phyloP scores from a whole-genome alignment of 2,888 invertebrate genomes.

The Oxytorus armatus region DNA sequence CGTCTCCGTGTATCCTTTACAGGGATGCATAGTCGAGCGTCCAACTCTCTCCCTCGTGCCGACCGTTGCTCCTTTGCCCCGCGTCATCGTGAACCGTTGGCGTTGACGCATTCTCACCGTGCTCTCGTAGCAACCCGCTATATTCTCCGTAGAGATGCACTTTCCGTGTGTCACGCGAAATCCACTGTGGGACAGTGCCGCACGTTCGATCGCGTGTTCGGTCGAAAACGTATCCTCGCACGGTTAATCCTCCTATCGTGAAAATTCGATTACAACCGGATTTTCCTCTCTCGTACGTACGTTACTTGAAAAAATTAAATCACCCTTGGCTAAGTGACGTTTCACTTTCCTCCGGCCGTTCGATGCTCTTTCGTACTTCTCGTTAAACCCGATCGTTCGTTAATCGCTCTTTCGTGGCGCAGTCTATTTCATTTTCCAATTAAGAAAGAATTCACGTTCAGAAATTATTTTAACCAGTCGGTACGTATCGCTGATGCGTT shows the following conservation, averaged over 20 bases:
- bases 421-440: too few species aligned
- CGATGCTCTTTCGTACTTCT: too few species aligned
- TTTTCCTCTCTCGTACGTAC: background rate
- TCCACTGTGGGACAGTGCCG: slow-evolving; percentile 51
- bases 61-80: slow-evolving; percentile 60
- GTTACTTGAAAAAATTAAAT: too few species aligned
- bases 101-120: slow-evolving; percentile 46
- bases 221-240: slow-evolving; percentile 38
- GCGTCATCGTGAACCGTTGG: slow-evolving; percentile 60
- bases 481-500: too few species aligned
- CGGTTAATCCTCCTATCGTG: slow-evolving; percentile 49
- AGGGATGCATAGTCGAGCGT: slow-evolving; percentile 28
- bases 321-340: too few species aligned
- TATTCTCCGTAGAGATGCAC: slow-evolving; percentile 43
- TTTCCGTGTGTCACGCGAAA: slow-evolving; percentile 64
- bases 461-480: too few species aligned
- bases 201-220: background rate
- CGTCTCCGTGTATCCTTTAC: slow-evolving; percentile 26
- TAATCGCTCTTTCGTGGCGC: too few species aligned
- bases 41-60: slow-evolving; percentile 9
- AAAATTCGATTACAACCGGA: slow-evolving; percentile 20
- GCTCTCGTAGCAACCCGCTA: too few species aligned
- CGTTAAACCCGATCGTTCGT: too few species aligned
- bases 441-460: too few species aligned
- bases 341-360: too few species aligned